phyloP scores from a whole-genome alignment of 2,888 invertebrate species.

The Marasmarcha lunaedactyla region DNA sequence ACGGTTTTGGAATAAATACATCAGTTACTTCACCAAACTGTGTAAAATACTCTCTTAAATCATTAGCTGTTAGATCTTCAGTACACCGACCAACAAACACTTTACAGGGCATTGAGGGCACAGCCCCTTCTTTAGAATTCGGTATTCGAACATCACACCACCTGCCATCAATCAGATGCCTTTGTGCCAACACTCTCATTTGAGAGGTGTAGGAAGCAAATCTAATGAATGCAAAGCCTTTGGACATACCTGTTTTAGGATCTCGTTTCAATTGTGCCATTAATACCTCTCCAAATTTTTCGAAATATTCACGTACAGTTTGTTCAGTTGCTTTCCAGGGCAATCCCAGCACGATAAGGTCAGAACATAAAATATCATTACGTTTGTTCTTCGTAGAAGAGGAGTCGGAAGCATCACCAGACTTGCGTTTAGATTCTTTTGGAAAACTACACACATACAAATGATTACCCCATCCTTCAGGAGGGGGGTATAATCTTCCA shows the following conservation, averaged over 20 bases:
- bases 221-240: constrained; percentile 98
- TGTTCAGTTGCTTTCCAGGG: constrained; percentile 99
- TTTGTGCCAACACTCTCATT: constrained; percentile 91
- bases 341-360: constrained; percentile 97
- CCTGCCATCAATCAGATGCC: constrained; percentile 97
- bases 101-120: constrained; percentile 81
- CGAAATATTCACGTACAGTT: constrained; percentile 95
- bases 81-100: constrained; percentile 89
- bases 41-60: constrained; percentile 82
- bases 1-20: constrained; percentile 90
- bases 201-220: constrained; percentile 96
- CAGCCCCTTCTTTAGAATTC: constrained; percentile 87
- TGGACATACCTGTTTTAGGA: constrained; percentile 91
- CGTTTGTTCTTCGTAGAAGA: constrained; percentile 93
- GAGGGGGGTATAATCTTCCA: constrained; percentile 91
- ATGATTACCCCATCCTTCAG: constrained; percentile 86
- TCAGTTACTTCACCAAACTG: constrained; percentile 88
- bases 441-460: constrained; percentile 87
- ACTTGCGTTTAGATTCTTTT: constrained; percentile 94
- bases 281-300: constrained; percentile 95
- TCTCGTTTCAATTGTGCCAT: constrained; percentile 98
- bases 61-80: constrained; percentile 83
- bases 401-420: constrained; percentile 87
- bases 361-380: constrained; percentile 94
- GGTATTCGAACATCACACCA: constrained; percentile 99